These are phyloP conservation scores for Dicerorhinus sumatrensis DNA, from an alignment of 2,113 vertebrate species.

Conservation along the genomic window DNA sequence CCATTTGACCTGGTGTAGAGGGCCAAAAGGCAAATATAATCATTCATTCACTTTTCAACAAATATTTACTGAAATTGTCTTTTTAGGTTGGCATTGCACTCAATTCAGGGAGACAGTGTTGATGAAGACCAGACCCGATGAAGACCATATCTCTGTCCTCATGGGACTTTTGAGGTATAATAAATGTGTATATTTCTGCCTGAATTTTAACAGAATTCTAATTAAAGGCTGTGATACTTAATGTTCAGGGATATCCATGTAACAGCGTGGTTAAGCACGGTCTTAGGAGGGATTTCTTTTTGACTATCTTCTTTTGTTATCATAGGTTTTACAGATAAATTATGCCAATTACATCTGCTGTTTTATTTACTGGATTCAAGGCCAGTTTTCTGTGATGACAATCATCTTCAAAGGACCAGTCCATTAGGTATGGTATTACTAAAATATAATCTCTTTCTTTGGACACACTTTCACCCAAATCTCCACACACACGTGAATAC, in stretches of 20 bases:
- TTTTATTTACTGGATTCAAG: slow-evolving; percentile 28
- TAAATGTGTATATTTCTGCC: neutral
- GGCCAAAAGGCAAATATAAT: neutral
- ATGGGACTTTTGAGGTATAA: neutral
- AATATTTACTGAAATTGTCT: neutral
- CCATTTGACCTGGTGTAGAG: neutral
- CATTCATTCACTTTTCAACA: neutral
- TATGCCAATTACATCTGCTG: neutral
- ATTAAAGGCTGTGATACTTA: neutral
- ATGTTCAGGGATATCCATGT: neutral
- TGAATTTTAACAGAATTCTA: slow-evolving; percentile 27
- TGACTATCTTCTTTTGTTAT: neutral
- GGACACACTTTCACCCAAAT: neutral
- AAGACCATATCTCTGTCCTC: neutral
- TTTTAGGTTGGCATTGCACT: neutral
- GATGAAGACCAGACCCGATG: neutral
- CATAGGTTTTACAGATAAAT: neutral
- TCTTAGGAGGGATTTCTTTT: neutral
- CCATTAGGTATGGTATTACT: neutral
- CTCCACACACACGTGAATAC: neutral
- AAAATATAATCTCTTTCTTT: neutral
- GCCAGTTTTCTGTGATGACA: neutral
- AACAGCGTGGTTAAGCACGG: neutral
- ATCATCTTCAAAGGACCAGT: neutral
- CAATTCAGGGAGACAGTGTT: neutral